A percentile compares a stretch with the other conserved stretches of the same genome.
phyloP scores from a whole-genome alignment of 2,797 vertebrate species.

The Hypotaenidia okinawae region DNA sequence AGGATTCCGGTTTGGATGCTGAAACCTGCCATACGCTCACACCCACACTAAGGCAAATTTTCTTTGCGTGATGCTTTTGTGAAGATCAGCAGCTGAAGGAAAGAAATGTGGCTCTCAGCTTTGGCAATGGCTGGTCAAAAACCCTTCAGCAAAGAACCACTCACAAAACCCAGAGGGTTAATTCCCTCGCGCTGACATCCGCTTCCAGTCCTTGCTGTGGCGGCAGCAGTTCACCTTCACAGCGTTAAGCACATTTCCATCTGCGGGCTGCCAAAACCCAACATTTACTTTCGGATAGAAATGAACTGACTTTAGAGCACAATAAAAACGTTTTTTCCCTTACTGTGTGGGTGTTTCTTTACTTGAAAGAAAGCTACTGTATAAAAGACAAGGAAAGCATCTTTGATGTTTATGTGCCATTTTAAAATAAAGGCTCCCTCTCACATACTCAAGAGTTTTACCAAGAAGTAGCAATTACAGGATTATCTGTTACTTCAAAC shows the following conservation, averaged over 20 bases:
- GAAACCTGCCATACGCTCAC: not conserved
- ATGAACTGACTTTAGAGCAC: not conserved
- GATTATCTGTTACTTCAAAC: conserved; percentile 74
- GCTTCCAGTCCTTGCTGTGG: conserved; percentile 10
- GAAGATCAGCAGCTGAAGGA: conserved; percentile 11
- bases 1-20: not conserved
- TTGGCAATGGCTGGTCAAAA: conserved; percentile 5
- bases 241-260: conserved; percentile 24
- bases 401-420: conserved; percentile 68
- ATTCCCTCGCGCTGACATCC: conserved; percentile 6
- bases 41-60: not conserved
- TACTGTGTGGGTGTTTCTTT: conserved; percentile 29
- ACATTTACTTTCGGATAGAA: conserved; percentile 33
- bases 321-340: not conserved
- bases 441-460: conserved; percentile 47
- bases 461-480: conserved; percentile 74
- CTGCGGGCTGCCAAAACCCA: conserved; percentile 32
- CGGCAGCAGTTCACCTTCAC: conserved; percentile 7
- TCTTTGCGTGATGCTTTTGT: not conserved
- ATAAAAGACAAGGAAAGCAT: conserved; percentile 50
- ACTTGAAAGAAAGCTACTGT: conserved; percentile 39
- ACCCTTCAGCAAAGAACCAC: not conserved
- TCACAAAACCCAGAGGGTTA: not conserved
- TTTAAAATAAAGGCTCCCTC: conserved; percentile 61
- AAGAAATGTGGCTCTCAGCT: not conserved